phyloP scores from a whole-genome alignment of 2,888 invertebrate genomes.

The Lutraria lutraria region DNA sequence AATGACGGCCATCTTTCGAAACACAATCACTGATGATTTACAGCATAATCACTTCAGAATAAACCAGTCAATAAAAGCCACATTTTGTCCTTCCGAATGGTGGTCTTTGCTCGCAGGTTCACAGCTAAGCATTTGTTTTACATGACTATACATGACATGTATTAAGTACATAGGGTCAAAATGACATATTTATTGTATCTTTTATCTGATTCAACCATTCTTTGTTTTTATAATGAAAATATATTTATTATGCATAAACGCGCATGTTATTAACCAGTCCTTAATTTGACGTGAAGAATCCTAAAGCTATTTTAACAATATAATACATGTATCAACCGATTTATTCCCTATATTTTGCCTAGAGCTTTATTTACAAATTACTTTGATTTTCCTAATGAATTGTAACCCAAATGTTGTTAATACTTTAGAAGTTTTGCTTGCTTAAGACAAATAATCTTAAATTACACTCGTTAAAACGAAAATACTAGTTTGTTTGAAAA shows the following conservation, averaged over 20 bases:
- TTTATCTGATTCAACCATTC: background rate
- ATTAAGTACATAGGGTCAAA: too few relatives aligned
- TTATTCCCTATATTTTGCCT: background rate
- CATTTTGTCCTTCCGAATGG: too few relatives aligned
- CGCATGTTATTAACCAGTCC: background rate
- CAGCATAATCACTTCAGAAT: too few relatives aligned
- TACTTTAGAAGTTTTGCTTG: background rate
- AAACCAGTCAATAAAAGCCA: too few relatives aligned
- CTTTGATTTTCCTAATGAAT: background rate
- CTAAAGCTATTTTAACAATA: background rate
- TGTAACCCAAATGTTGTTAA: background rate
- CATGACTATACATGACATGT: too few relatives aligned
- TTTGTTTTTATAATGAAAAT: background rate
- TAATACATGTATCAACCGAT: background rate
- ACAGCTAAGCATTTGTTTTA: too few relatives aligned
- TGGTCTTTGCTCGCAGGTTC: too few relatives aligned
- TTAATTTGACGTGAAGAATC: background rate
- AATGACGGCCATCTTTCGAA: too few relatives aligned
- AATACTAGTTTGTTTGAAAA: background rate
- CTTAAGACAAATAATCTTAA: background rate
- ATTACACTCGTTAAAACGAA: background rate
- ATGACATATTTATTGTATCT: too few relatives aligned
- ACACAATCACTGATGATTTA: too few relatives aligned
- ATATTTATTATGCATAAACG: slow-evolving; percentile 4
- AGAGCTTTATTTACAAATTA: background rate